These are phyloP conservation scores for Pseudochirops corinnae DNA, from an alignment of 2,797 vertebrate species.

Conservation along the genomic window DNA sequence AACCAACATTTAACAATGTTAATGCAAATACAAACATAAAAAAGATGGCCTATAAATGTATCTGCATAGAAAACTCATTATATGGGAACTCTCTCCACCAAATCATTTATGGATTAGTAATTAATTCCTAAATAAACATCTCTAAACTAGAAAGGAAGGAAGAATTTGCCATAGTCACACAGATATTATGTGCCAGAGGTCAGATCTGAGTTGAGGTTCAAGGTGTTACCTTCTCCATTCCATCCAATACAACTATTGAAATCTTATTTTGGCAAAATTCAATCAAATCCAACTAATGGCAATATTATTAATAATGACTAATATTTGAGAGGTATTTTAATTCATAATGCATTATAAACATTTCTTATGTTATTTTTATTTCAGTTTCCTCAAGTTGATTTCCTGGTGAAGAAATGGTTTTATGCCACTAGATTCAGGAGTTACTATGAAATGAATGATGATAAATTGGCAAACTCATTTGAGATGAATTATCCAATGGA, in stretches of 20 bases:
- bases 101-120: background rate
- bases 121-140: background rate
- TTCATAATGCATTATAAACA: background rate
- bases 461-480: slow-evolving; percentile 14
- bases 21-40: background rate
- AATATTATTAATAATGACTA: background rate
- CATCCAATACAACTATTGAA: background rate
- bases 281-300: background rate
- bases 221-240: background rate
- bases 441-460: slow-evolving; percentile 7
- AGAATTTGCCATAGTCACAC: background rate
- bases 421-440: background rate
- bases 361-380: background rate
- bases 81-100: background rate
- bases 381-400: background rate
- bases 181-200: background rate
- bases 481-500: slow-evolving; percentile 15
- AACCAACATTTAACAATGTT: background rate
- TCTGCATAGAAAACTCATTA: background rate
- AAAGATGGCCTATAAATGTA: background rate
- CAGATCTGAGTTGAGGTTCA: background rate
- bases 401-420: background rate
- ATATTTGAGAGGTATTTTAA: background rate
- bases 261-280: background rate
- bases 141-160: background rate